A percentile compares a stretch with the other conserved stretches of the same genome.
Conservation (phyloP, 2,888 invertebrate species). For the Epiperipatus broadwayi region DNA sequence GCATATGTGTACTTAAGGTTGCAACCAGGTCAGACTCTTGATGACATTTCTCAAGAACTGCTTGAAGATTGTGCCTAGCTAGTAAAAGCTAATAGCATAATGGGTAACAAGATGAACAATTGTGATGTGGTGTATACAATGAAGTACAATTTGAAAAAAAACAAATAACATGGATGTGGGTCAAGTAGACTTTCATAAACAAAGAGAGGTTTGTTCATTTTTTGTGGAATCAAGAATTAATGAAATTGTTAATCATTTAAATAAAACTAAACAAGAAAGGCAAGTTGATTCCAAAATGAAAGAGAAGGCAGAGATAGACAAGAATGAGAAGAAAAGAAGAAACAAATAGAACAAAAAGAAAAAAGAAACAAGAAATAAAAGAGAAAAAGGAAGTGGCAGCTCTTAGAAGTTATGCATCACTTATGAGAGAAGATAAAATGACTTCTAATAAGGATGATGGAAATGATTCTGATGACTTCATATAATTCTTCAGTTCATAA, state of each 20-base stretch:
- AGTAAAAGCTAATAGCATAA: slow-evolving; percentile 73
- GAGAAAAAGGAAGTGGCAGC: slow-evolving; percentile 26
- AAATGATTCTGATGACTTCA: no score
- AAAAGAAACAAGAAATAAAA: slow-evolving; percentile 28
- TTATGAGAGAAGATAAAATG: no score
- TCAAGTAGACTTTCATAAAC: slow-evolving; percentile 61
- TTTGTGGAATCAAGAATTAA: slow-evolving; percentile 75
- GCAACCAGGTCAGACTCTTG: slow-evolving; percentile 64
- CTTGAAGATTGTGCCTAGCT: slow-evolving; percentile 93
- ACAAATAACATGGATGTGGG: slow-evolving; percentile 95
- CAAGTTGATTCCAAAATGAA: slow-evolving; percentile 51
- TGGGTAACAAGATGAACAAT: slow-evolving; percentile 87
- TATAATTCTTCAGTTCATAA: no score
- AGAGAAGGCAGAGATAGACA: slow-evolving; percentile 62
- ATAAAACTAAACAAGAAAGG: slow-evolving; percentile 73
- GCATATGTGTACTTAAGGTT: slow-evolving; percentile 92
- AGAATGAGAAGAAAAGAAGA: slow-evolving; percentile 70
- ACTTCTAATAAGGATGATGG: no score
- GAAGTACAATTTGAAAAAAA: slow-evolving; percentile 95
- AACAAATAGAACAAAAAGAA: slow-evolving; percentile 38
- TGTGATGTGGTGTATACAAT: slow-evolving; percentile 93
- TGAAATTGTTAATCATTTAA: slow-evolving; percentile 75
- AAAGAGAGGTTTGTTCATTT: slow-evolving; percentile 68
- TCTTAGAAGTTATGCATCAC: no score
- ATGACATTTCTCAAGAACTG: slow-evolving; percentile 73